Conservation (phyloP, 2,797 vertebrate genomes). For the Micropoecilia bifurca region DNA sequence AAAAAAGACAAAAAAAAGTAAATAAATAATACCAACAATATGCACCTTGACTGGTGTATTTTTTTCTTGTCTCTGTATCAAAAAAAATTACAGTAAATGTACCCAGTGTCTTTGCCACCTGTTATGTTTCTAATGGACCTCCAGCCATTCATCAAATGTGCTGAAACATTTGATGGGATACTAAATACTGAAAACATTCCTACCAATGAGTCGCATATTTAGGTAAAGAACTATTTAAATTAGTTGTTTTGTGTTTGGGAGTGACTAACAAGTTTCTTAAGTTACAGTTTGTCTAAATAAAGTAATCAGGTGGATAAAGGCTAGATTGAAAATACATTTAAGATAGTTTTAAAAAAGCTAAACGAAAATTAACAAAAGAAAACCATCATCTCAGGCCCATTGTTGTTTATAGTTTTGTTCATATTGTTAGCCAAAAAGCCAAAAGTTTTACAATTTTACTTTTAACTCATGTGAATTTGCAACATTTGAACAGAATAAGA, state of each 20-base stretch:
- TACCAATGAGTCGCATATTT: no score
- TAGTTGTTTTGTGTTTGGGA: not conserved
- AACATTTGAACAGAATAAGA: not conserved
- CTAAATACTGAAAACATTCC: no score
- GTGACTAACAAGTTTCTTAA: not conserved
- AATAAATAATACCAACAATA: not conserved
- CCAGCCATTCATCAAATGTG: no score
- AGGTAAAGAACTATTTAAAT: not conserved
- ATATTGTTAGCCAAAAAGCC: not conserved
- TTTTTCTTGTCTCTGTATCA: not conserved
- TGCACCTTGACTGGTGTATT: not conserved
- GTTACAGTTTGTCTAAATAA: not conserved
- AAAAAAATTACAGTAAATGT: not conserved
- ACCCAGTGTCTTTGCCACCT: not conserved
- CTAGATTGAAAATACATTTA: not conserved
- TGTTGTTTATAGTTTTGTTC: not conserved
- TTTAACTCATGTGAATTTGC: not conserved
- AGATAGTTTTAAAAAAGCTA: not conserved
- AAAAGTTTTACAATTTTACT: not conserved
- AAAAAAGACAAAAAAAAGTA: not conserved
- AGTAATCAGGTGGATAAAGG: not conserved
- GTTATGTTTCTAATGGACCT: no score
- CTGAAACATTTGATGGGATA: no score
- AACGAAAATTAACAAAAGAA: not conserved
- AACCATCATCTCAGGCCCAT: not conserved